Percentiles rank a stretch among this genome's conserved stretches.
Evolutionary conservation across 2,797 vertebrate genomes (phyloP).

Genomic region (Geotrypetes seraphini): DNA sequence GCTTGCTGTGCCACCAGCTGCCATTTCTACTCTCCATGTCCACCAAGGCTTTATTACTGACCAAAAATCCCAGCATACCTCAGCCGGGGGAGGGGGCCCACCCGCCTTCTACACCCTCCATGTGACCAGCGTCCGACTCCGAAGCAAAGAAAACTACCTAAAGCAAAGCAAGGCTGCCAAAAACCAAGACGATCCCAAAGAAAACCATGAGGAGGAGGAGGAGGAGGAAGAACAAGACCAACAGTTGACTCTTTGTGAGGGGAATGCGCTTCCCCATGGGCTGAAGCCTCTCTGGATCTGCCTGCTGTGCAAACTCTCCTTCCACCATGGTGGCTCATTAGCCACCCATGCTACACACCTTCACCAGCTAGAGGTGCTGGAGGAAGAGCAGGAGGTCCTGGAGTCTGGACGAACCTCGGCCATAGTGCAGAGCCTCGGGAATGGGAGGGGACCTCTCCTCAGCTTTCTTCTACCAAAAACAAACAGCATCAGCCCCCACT

Average conservation of each 20-base stretch:
- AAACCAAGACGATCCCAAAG: conserved; percentile 44
- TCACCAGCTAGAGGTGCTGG: conserved; percentile 29
- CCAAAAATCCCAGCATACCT: conserved; percentile 59
- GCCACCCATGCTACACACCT: conserved; percentile 18
- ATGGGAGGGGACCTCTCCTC: conserved; percentile 20
- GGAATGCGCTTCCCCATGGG: neutral
- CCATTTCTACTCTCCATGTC: conserved; percentile 36
- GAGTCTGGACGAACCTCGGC: conserved; percentile 24
- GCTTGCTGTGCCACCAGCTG: conserved; percentile 15
- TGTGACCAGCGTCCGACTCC: conserved; percentile 36
- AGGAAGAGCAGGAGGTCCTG: conserved; percentile 25
- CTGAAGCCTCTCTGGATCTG: conserved; percentile 38
- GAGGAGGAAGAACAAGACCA: conserved; percentile 1
- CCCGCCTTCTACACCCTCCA: conserved; percentile 35
- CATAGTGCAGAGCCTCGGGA: conserved; percentile 25
- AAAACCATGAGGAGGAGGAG: conserved; percentile 8
- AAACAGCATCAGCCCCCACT: neutral
- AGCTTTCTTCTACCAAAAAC: conserved; percentile 51
- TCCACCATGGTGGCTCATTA: conserved; percentile 26
- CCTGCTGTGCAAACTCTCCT: conserved; percentile 39
- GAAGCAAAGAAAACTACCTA: conserved; percentile 14
- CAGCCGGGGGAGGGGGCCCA: conserved; percentile 34
- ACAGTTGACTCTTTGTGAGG: neutral
- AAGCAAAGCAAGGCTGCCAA: conserved; percentile 23
- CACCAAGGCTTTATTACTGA: conserved; percentile 57